Base-by-base conservation (phyloP, 1,140 invertebrate genomes). In the Diabrotica virgifera region DNA sequence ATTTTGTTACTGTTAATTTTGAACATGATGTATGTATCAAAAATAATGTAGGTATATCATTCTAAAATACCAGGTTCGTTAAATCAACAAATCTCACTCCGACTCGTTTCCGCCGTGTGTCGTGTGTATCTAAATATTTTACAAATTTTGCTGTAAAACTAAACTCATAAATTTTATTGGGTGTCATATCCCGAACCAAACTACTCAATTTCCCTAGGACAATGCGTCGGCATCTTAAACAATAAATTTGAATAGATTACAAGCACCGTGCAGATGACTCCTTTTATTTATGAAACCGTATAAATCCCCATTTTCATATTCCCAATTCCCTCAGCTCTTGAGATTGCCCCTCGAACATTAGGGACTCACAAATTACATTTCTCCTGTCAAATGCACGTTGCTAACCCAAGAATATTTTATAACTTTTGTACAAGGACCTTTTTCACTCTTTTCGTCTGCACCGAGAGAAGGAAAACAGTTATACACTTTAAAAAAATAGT, bases 271-370 rank as follows among this genome's bases (percentile, higher is more conserved):
- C 35, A 24, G 53, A 55, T 55, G 53, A 55, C 53, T 55, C 35
- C 35, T 55, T 55, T 55, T 24, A 65, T 69, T 69, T 69, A 69
- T 69, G 65, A 66, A 69, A 66, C 64, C 63, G 60, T 61, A 71
- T 71, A 67, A 71, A 71, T 71, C 70, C 64, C 68, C 62, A 71
- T 71, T 71, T 71, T 71, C 70, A 71, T 71, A 71, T 71, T 71
- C 70, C 70, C 70, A 68, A 71, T 71, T 68, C 69, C 52, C 69
- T 52, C 58, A 55, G 67, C 70, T 71, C 69, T 64, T 54, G 62
- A 67, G 62, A 66, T 64, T 66, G 61, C 63, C 64, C 66, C 66
- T 63, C n/a, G 46, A 55, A 59, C 66, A 71, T 71, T 71, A 68
- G 67, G 70, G 70, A 71, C 57, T 71, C 66, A 66, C 70, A 71